phyloP scores from a whole-genome alignment of 1,140 invertebrate genomes.

The Penaeus chinensis region DNA sequence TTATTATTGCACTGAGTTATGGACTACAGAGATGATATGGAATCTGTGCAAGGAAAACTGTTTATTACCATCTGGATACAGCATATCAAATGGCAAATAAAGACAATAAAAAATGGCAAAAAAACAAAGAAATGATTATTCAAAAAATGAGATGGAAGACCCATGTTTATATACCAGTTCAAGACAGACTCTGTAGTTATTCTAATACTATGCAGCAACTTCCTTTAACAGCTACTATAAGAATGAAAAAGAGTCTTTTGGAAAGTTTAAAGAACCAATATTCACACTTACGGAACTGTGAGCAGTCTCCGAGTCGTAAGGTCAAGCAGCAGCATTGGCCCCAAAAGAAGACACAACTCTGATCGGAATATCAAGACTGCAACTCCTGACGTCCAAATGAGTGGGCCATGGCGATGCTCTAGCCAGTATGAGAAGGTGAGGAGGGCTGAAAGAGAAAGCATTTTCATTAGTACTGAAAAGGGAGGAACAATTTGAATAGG shows the following conservation, averaged over 20 bases:
- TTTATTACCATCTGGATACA: too few species aligned
- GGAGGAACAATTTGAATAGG: background rate
- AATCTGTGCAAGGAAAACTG: too few species aligned
- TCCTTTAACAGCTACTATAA: too few species aligned
- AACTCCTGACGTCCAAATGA: conserved; percentile 86
- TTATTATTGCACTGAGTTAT: too few species aligned
- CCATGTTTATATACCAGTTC: background rate
- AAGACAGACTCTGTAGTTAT: too few species aligned
- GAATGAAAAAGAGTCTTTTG: background rate
- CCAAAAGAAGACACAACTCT: conserved; percentile 89
- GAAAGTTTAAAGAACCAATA: conserved; percentile 12
- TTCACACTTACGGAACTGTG: conserved; percentile 69
- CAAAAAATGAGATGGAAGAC: background rate
- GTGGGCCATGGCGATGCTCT: conserved; percentile 77
- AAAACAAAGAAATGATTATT: background rate
- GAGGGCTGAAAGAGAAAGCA: conserved; percentile 78
- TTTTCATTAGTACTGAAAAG: background rate
- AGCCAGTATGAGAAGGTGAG: conserved; percentile 89
- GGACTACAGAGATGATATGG: too few species aligned
- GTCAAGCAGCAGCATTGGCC: conserved; percentile 86
- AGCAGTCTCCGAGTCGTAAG: conserved; percentile 73
- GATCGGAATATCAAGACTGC: conserved; percentile 91
- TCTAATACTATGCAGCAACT: too few species aligned
- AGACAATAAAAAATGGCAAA: too few species aligned
- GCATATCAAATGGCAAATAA: too few species aligned